Evolutionary conservation across 2,888 invertebrate genomes (phyloP).

Genomic region (Latheticus oryzae): DNA sequence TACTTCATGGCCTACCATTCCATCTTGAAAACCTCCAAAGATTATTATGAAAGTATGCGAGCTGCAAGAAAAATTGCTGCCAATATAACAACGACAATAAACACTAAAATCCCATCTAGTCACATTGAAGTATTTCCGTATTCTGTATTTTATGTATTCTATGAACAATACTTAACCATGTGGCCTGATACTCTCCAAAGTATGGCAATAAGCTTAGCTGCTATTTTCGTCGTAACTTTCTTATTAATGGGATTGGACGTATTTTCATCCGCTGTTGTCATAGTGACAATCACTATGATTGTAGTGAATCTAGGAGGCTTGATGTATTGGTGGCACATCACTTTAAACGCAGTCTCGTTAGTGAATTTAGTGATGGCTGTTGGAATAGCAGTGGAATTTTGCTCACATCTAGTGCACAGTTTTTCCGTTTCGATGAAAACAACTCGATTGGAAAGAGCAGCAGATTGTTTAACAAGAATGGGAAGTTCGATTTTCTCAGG

Average conservation of each 20-base stretch:
- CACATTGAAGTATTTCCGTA: conserved; percentile 77
- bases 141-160: conserved; percentile 97
- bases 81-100: conserved; percentile 78
- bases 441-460: conserved; percentile 80
- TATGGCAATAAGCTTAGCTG: conserved; percentile 86
- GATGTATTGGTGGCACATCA: conserved; percentile 98
- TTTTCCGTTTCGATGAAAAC: conserved; percentile 84
- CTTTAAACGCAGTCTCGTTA: conserved; percentile 95
- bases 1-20: conserved; percentile 97
- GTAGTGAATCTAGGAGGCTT: conserved; percentile 91
- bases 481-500: conserved; percentile 97
- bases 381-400: conserved; percentile 98
- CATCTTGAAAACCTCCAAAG: conserved; percentile 86
- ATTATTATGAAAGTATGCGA: conserved; percentile 90
- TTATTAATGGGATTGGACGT: conserved; percentile 93
- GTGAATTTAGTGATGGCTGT: conserved; percentile 98
- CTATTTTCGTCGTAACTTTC: conserved; percentile 96
- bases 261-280: conserved; percentile 88
- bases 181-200: conserved; percentile 91
- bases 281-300: conserved; percentile 94
- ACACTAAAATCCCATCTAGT: conserved; percentile 44
- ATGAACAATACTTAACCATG: conserved; percentile 98
- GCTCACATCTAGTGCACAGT: conserved; percentile 95
- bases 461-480: conserved; percentile 88
- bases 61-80: conserved; percentile 78